These are phyloP conservation scores for Numenius phaeopus DNA, from an alignment of 2,797 vertebrate genomes.

Conservation along the genomic window DNA sequence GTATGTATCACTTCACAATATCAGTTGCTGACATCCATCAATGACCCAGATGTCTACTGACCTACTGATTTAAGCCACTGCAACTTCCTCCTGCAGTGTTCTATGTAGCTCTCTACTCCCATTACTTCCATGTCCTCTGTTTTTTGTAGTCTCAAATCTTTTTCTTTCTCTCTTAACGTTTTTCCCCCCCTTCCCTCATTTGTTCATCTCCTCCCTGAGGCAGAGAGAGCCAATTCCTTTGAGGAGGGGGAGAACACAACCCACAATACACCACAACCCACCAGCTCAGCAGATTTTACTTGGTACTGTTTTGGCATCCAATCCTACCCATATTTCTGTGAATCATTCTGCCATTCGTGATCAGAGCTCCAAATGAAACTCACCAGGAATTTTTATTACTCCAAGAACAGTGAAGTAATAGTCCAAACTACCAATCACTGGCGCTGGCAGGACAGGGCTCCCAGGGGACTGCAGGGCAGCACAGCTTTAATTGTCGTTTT, in stretches of 20 bases:
- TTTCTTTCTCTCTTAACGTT: background rate
- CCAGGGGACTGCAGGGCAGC: background rate
- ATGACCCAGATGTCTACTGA: background rate
- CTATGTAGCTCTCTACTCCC: background rate
- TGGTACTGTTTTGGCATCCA: slow-evolving; percentile 28
- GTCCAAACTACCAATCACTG: slow-evolving; percentile 40
- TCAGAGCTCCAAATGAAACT: slow-evolving; percentile 58
- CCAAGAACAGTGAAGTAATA: slow-evolving; percentile 56
- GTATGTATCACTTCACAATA: background rate
- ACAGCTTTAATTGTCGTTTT: slow-evolving; percentile 26
- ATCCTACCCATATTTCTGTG: slow-evolving; percentile 29
- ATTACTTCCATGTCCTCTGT: background rate
- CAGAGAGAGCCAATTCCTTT: background rate
- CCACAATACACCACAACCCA: background rate
- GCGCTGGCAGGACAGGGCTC: slow-evolving; percentile 41
- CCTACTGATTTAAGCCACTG: background rate
- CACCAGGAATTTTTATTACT: slow-evolving; percentile 69
- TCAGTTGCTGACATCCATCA: background rate
- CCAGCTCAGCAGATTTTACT: slow-evolving; percentile 64
- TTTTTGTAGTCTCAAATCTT: background rate
- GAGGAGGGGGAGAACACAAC: background rate
- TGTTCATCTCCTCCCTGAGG: background rate
- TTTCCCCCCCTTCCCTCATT: background rate
- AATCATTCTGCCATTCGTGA: slow-evolving; percentile 63
- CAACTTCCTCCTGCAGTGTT: background rate